Evolutionary conservation across 2,888 invertebrate genomes (phyloP), one percentile per base, ranked within the genome.

Genomic region (Sarcophaga subvicina): DNA sequence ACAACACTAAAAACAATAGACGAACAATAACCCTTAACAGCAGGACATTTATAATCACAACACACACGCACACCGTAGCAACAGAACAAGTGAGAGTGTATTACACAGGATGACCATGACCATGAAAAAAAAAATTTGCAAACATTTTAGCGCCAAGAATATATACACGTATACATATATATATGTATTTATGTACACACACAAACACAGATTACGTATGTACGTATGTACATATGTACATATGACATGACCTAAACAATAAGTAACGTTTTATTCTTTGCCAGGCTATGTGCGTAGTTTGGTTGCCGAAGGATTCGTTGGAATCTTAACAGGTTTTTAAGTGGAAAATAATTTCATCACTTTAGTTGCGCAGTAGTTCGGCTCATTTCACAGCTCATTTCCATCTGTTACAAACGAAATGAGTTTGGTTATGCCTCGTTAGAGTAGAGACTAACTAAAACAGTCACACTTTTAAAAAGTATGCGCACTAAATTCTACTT

Each of bases 301-400:
- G 17, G 54, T 54, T 54, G 54, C 3, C 2, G 20, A 71, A 77
- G 64, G 63, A 79, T 75, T 78, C 12, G 86, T 54, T 78, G 49
- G 73, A 73, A 69, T 80, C 70, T 62, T 80, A 81, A 81, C 78
- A 76, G 78, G 75, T 79, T 87, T 81, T 84, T 84, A 84, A 87
- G 70, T 66, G 75, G 87, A 84, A 78, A 79, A 84, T 79, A 81
- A 87, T 87, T 12, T 79, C 81, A 87, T 87, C 87, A 63, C 25
- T 87, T 87, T 87, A 73, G 84, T 76, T 87, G 87, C 87, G 87
- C 87, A 79, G 87, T 84, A 79, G 80, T 87, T 81, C 27, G 63
- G 70, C 66, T 87, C 78, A 84, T 81, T 87, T 84, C 78, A 87
- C 79, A 17, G 84, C 71, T 75, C 47, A 81, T 77, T 78, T 80